phyloP scores from a whole-genome alignment of 2,888 invertebrate species.

The Lobophora halterata region DNA sequence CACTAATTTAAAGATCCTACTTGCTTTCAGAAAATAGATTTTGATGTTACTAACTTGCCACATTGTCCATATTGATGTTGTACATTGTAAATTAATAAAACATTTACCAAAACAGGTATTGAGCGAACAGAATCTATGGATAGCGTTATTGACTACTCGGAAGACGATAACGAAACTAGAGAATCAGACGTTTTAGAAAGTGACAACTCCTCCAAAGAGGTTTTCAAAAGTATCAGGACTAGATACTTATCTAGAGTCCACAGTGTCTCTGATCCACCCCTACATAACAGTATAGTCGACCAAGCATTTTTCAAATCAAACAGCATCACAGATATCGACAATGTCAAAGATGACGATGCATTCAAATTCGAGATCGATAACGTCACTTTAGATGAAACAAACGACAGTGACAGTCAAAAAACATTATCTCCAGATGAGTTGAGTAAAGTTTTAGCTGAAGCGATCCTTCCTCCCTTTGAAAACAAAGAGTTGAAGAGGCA shows the following conservation, averaged over 20 bases:
- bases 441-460: conserved; percentile 39
- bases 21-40: conserved; percentile 45
- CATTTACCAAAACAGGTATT: conserved; percentile 72
- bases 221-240: conserved; percentile 67
- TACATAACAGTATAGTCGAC: conserved; percentile 51
- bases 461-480: conserved; percentile 43
- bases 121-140: conserved; percentile 67
- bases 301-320: conserved; percentile 64
- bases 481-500: conserved; percentile 57
- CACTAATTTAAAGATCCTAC: conserved; percentile 72
- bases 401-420: conserved; percentile 48
- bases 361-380: conserved; percentile 55
- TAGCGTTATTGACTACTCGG: conserved; percentile 55
- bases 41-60: conserved; percentile 53
- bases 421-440: conserved; percentile 31
- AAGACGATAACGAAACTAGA: conserved; percentile 50
- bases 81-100: conserved; percentile 56
- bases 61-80: conserved; percentile 29
- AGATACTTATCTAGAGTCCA: conserved; percentile 70
- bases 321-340: conserved; percentile 36
- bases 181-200: conserved; percentile 55
- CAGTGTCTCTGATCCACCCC: conserved; percentile 57
- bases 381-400: conserved; percentile 64
- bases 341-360: conserved; percentile 34
- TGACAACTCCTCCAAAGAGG: conserved; percentile 59